Base-by-base conservation (phyloP, 2,113 vertebrate genomes). In the Empidonax traillii region DNA sequence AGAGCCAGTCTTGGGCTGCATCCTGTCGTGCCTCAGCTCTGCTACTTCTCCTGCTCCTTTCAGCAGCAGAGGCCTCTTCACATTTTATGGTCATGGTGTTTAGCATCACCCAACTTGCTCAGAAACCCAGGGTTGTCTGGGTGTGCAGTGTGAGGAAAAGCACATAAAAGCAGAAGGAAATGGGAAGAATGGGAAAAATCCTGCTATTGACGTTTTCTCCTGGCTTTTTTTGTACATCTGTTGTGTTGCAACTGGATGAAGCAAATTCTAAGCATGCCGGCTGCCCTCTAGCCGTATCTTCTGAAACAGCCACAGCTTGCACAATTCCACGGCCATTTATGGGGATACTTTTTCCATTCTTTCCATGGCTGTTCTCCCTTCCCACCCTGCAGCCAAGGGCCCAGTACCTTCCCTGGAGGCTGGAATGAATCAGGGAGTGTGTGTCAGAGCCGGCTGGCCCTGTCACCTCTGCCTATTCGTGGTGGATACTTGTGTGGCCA, bases 401-500 rank as follows among this genome's bases (percentile, higher is more conserved):
- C n/a, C 10, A 13, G 12, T 31, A 46, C 37, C 41, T 30, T n/a
- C 9, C 35, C 18, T 6, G 37, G 47, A n/a, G 16, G 31, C 58
- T 6, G 13, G 44, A 16, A 3, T 21, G 47, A 16, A 3, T 21
- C 0, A 0, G 72, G 12, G 8, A 59, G 22, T 0, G 6, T 2
- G 17, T 39, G 39, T 59, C 47, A 30, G 33, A 63, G n/a, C 35
- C 2, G 1, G 33, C 33, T 0, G 3, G 20, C 9, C 12, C 69
- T 2, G 4, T 35, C 10, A 14, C 39, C 82, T 58, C 67, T 0
- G 2, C 44, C 44, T 25, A 0, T 22, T 56, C 0, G 1, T 4
- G 1, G 41, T 5, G 72, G 35, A 12, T 5, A 12, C 47, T 9
- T 61, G 47, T 1, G 30, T 10, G 62, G 22, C 39, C 52, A 30